A percentile compares a stretch with the other conserved stretches of the same genome.
Evolutionary conservation across 2,797 vertebrate species (phyloP).

Genomic region (Brotula barbata): DNA sequence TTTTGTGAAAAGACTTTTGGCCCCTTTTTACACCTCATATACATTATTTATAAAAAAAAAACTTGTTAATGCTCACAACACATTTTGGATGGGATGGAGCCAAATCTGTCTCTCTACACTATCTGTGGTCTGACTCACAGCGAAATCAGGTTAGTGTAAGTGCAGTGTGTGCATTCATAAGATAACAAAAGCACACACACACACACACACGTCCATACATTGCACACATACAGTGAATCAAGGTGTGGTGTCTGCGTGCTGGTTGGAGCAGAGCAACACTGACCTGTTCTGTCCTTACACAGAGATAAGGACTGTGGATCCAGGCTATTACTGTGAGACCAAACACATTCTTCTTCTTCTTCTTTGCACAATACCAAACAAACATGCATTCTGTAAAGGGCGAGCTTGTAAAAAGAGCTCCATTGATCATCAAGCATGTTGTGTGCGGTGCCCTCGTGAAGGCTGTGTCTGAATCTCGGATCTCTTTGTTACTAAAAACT

Average conservation of each 20-base stretch:
- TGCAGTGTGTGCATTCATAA: too few species aligned
- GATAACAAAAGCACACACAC: background rate
- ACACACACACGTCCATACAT: constrained; percentile 15
- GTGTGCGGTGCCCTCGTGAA: background rate
- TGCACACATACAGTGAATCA: constrained; percentile 9
- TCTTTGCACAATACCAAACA: constrained; percentile 35
- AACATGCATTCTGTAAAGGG: constrained; percentile 30
- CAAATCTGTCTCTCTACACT: too few species aligned
- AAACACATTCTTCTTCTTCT: too few species aligned
- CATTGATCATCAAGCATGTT: constrained; percentile 31
- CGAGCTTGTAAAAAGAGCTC: constrained; percentile 35
- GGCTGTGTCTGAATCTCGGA: background rate
- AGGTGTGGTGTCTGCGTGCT: background rate
- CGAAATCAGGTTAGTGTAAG: too few species aligned
- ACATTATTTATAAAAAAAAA: too few species aligned
- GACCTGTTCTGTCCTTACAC: constrained; percentile 22
- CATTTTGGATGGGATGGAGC: too few species aligned
- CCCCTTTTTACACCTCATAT: too few species aligned
- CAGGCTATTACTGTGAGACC: constrained; percentile 47
- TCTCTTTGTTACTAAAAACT: constrained; percentile 8
- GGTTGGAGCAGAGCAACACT: constrained; percentile 13
- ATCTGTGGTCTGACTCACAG: too few species aligned
- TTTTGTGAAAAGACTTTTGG: too few species aligned
- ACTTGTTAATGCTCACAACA: too few species aligned
- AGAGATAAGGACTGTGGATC: constrained; percentile 41